These are phyloP conservation scores for Microplitis manilae DNA, from an alignment of 2,888 invertebrate genomes.

Conservation along the genomic window DNA sequence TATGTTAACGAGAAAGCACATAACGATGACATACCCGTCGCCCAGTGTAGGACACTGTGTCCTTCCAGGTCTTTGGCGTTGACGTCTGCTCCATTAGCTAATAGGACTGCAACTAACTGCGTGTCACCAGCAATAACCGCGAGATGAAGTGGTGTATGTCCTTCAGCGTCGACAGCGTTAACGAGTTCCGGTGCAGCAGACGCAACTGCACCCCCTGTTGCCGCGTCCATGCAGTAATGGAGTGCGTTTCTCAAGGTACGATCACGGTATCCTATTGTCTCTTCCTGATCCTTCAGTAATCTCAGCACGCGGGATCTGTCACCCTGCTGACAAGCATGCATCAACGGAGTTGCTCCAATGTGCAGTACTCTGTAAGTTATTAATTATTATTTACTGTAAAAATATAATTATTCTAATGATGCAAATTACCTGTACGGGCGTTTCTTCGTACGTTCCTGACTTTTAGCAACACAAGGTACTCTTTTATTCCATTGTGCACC, in stretches of 20 bases:
- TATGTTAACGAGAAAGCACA: neutral
- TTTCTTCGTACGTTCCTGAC: constrained; percentile 57
- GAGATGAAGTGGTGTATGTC: constrained; percentile 94
- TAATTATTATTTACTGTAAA: neutral
- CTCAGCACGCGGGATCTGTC: constrained; percentile 84
- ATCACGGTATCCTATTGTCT: constrained; percentile 81
- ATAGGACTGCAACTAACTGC: constrained; percentile 86
- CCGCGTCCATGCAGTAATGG: constrained; percentile 90
- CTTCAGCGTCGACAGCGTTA: constrained; percentile 91
- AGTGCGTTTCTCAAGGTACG: constrained; percentile 89
- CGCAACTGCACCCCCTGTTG: constrained; percentile 78
- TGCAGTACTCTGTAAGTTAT: constrained; percentile 63
- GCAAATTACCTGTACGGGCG: constrained; percentile 64
- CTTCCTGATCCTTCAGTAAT: constrained; percentile 80
- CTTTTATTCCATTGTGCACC: constrained; percentile 45
- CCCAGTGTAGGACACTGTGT: constrained; percentile 98
- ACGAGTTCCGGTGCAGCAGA: constrained; percentile 90
- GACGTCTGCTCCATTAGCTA: constrained; percentile 91
- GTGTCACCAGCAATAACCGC: constrained; percentile 95
- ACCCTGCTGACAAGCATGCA: constrained; percentile 94
- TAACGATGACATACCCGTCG: constrained; percentile 81
- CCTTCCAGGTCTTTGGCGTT: constrained; percentile 93
- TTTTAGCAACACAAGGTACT: constrained; percentile 36
- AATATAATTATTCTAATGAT: constrained; percentile 21
- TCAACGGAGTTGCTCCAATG: constrained; percentile 85